phyloP scores from a whole-genome alignment of 2,797 vertebrate genomes.

The Calcarius lapponicus region DNA sequence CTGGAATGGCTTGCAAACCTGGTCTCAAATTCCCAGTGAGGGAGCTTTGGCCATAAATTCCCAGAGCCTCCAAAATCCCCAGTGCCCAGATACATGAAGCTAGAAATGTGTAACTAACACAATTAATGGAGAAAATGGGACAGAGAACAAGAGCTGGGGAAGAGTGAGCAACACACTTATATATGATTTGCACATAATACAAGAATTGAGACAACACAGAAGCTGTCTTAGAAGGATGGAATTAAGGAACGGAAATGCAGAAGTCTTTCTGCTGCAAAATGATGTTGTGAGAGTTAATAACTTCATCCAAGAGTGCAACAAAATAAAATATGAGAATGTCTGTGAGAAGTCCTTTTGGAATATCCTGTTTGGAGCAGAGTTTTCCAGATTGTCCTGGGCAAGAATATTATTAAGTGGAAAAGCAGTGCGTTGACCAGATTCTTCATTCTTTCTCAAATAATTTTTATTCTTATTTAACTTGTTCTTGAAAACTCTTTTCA shows the following conservation, averaged over 20 bases:
- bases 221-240: not conserved
- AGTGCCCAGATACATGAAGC: not conserved
- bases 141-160: not conserved
- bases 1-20: not conserved
- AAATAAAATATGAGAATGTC: not conserved
- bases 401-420: not conserved
- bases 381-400: not conserved
- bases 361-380: not conserved
- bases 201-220: not conserved
- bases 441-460: not conserved
- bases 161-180: not conserved
- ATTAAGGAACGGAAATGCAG: not conserved
- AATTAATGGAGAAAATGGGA: not conserved
- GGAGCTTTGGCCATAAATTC: not conserved
- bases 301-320: not conserved
- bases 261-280: not conserved
- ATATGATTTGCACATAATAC: not conserved
- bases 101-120: not conserved
- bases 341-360: not conserved
- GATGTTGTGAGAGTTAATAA: not conserved
- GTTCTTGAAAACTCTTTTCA: not conserved
- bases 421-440: not conserved
- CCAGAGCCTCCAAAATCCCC: not conserved
- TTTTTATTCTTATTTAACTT: not conserved
- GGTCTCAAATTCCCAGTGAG: not conserved